Conservation (phyloP, 1,140 invertebrate species). For the Goniozus legneri region DNA sequence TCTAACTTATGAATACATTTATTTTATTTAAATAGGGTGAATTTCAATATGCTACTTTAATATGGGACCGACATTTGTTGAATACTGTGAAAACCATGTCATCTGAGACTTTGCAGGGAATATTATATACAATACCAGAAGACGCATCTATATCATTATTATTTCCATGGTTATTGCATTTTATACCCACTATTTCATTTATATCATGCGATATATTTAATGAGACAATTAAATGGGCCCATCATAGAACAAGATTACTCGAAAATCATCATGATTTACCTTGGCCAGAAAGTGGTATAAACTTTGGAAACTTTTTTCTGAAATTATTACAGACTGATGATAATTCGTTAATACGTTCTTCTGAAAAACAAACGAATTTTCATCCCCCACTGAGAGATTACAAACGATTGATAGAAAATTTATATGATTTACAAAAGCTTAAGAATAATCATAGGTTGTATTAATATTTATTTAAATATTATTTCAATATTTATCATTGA, state of each 20-base stretch:
- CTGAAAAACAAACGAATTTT: conserved; percentile 24
- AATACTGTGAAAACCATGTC: conserved; percentile 23
- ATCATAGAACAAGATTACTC: conserved; percentile 32
- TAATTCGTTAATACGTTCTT: conserved; percentile 17
- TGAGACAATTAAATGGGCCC: conserved; percentile 36
- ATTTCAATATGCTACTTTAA: conserved; percentile 39
- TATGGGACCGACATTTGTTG: conserved; percentile 39
- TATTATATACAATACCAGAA: conserved; percentile 30
- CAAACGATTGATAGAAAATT: conserved; percentile 25
- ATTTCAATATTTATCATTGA: neutral
- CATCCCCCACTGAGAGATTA: conserved; percentile 22
- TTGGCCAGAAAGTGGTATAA: conserved; percentile 41
- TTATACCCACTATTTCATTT: conserved; percentile 37
- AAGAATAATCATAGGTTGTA: conserved; percentile 37
- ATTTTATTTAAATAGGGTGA: no score
- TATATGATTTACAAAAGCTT: conserved; percentile 36
- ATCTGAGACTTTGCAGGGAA: conserved; percentile 18
- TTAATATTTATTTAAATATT: conserved; percentile 7
- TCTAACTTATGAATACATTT: no score
- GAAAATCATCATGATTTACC: conserved; percentile 27
- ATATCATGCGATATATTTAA: conserved; percentile 27
- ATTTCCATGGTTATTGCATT: conserved; percentile 42
- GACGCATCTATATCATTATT: conserved; percentile 17
- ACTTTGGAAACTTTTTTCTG: conserved; percentile 35
- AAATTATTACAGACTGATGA: conserved; percentile 31